phyloP scores from a whole-genome alignment of 1,140 invertebrate species.

The Drosophila quadrilineata region DNA sequence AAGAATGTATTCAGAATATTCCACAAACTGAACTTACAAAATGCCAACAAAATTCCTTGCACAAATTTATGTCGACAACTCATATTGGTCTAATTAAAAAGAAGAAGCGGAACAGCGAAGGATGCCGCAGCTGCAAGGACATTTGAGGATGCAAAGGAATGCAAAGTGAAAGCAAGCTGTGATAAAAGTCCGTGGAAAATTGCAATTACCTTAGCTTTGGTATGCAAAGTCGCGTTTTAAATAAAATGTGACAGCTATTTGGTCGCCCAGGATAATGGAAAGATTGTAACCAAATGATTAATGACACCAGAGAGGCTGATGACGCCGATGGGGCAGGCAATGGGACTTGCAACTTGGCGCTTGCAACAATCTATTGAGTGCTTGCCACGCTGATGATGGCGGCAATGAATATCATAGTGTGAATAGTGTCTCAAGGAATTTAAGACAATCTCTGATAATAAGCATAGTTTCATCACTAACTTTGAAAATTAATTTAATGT shows the following conservation, averaged over 20 bases:
- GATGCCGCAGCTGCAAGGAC: slow-evolving; percentile 11
- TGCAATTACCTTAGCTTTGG: slow-evolving; percentile 42
- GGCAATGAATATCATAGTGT: too few species aligned
- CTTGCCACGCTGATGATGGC: background rate
- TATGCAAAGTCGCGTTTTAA: slow-evolving; percentile 29
- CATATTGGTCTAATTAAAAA: slow-evolving; percentile 45
- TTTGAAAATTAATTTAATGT: too few species aligned
- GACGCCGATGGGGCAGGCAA: slow-evolving; percentile 60
- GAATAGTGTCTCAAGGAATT: too few species aligned
- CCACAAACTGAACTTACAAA: background rate
- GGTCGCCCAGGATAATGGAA: slow-evolving; percentile 55
- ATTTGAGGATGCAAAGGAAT: background rate
- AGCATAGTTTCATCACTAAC: too few species aligned
- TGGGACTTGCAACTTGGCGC: background rate
- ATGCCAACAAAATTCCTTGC: slow-evolving; percentile 10
- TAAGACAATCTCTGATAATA: too few species aligned
- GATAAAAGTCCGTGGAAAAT: slow-evolving; percentile 43
- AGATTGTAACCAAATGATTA: slow-evolving; percentile 58
- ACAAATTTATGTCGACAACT: slow-evolving; percentile 51
- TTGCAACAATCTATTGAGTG: background rate
- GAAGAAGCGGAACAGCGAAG: slow-evolving; percentile 9
- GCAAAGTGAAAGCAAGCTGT: slow-evolving; percentile 11
- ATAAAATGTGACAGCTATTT: slow-evolving; percentile 69
- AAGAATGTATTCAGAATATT: background rate
- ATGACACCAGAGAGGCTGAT: slow-evolving; percentile 49